Evolutionary conservation across 2,113 vertebrate species (phyloP), one percentile per base, ranked within the genome.

Genomic region (Chrysochloris asiatica): DNA sequence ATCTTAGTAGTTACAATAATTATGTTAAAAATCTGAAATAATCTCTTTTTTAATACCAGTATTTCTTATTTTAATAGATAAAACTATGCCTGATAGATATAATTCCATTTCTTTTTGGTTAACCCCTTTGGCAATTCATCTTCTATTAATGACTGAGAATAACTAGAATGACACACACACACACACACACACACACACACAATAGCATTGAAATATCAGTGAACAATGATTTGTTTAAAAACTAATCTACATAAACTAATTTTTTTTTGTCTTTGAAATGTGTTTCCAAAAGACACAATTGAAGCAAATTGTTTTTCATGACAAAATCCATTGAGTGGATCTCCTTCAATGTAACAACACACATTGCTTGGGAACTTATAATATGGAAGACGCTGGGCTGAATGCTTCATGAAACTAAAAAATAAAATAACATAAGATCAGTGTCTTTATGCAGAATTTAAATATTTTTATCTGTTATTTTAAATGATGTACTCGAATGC

Each of bases 1-100:
- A 93, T 86, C n/a, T 90, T 79, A 73, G n/a, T 85, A 71, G 83
- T 94, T 65, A 93, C 33, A 94, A 73, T 90, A 84, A 92, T 83
- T 56, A 48, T 33, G 28, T 56, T 83, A 82, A 83, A 88, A 41
- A 22, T 4, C 50, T 92, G 72, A 80, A 72, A 56, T 67, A 67
- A 76, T 86, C 11, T 59, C 17, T 24, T 22, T 79, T 85, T 71
- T 75, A 90, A 88, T 94, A 63, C 36, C 4, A 77, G 19, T 54
- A 43, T 80, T 16, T 93, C 76, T 83, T 36, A 72, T 91, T 84
- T 80, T 59, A 83, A 84, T 77, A 75, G 50, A 61, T 17, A 30
- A 19, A 3, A 59, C 43, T 85, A 2, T 73, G 67, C 54, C 83
- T 26, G 41, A 87, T 26, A 71, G 21, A 61, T 71, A n/a, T 67